Percentiles rank a stretch among this genome's conserved stretches.
Conservation (phyloP, 2,113 vertebrate genomes). For the Verasper variegatus region DNA sequence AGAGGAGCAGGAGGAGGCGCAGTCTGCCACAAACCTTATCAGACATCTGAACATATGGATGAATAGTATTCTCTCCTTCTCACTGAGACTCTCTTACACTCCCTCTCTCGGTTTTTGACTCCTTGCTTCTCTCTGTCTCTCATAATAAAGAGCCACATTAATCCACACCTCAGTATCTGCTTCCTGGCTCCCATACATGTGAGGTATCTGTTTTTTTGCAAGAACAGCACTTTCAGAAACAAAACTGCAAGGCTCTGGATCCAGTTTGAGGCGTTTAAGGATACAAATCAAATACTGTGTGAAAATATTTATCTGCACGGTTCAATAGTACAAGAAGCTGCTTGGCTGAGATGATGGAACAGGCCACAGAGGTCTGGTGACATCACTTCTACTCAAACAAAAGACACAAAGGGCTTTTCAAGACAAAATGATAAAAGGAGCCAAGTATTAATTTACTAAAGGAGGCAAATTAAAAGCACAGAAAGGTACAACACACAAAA, state of each 20-base stretch:
- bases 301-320: not conserved
- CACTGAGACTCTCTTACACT: conserved; percentile 8
- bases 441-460: no score
- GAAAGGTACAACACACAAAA: no score
- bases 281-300: not conserved
- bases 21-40: conserved; percentile 76
- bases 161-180: not conserved
- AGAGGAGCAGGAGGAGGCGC: conserved; percentile 40
- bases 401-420: no score
- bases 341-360: not conserved
- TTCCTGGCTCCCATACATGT: no score
- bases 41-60: conserved; percentile 71
- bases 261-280: not conserved
- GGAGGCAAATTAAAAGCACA: no score
- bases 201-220: no score
- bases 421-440: no score
- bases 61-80: conserved; percentile 54
- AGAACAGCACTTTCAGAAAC: not conserved
- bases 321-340: not conserved
- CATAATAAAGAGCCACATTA: not conserved
- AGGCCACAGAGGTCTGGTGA: no score
- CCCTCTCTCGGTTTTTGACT: conserved; percentile 23
- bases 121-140: not conserved
- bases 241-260: not conserved
- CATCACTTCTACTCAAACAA: no score